A percentile compares a stretch with the other conserved stretches of the same genome.
phyloP scores from a whole-genome alignment of 2,888 invertebrate genomes.

The Tachina grossa region DNA sequence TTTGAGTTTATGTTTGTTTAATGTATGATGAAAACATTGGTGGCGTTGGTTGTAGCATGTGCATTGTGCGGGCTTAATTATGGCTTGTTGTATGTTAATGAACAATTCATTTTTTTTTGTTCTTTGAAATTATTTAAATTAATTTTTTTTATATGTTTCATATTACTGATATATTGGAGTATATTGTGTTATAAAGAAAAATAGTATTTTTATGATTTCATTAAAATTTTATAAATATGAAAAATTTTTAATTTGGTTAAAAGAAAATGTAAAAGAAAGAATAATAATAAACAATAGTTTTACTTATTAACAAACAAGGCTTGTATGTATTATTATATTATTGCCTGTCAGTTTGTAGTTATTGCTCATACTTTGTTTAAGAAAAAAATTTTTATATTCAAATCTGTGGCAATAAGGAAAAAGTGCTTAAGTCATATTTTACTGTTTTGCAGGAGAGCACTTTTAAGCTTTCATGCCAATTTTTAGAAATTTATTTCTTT shows the following conservation, averaged over 20 bases:
- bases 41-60: constrained; percentile 38
- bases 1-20: neutral
- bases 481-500: no score
- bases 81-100: constrained; percentile 70
- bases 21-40: constrained; percentile 3
- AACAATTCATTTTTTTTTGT: constrained; percentile 51
- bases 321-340: no score
- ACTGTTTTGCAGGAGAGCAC: no score
- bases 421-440: no score
- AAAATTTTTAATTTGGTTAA: neutral
- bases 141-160: constrained; percentile 25
- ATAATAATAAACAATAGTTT: no score
- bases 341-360: no score
- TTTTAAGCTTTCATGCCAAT: no score
- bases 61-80: constrained; percentile 67
- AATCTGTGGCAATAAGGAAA: no score
- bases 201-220: constrained; percentile 37
- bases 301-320: no score
- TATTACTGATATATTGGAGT: constrained; percentile 12
- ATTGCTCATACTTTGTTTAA: no score
- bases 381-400: no score
- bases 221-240: constrained; percentile 25
- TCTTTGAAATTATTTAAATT: constrained; percentile 55
- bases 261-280: neutral
- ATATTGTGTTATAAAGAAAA: constrained; percentile 21